Percentiles rank a stretch among this genome's conserved stretches.
Conservation (phyloP, 2,113 vertebrate genomes). For the Heptranchias perlo region DNA sequence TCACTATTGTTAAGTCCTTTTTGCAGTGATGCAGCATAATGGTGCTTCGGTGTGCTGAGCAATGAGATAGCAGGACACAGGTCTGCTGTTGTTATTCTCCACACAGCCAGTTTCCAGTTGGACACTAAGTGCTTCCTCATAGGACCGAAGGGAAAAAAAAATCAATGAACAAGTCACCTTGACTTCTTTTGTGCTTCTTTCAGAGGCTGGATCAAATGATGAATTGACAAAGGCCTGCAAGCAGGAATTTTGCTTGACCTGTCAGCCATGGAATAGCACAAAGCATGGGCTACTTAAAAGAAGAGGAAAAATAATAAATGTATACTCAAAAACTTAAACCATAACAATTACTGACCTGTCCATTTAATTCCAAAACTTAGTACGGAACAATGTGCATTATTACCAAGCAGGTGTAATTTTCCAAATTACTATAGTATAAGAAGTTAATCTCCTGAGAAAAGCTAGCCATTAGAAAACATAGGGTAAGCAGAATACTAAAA, state of each 20-base stretch:
- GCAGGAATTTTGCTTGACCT: not conserved
- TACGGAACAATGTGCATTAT: not conserved
- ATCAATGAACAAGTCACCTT: slow-evolving; percentile 11
- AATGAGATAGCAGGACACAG: not conserved
- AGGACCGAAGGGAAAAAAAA: not conserved
- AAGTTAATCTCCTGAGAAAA: not conserved
- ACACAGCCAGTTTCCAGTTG: not conserved
- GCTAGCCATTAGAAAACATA: not conserved
- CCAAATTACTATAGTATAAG: not conserved
- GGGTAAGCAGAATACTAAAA: not conserved
- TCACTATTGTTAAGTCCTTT: not conserved
- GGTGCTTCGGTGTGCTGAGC: not conserved
- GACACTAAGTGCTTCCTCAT: not conserved
- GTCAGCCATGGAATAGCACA: not conserved
- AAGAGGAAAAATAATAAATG: not conserved
- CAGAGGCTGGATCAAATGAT: not conserved
- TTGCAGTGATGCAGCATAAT: not conserved
- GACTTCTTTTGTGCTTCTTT: not conserved
- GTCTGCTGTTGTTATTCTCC: not conserved
- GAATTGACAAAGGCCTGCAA: not conserved
- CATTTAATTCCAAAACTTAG: not conserved
- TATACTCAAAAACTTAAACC: not conserved
- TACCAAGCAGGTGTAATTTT: not conserved
- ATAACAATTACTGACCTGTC: not conserved
- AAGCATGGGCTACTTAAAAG: not conserved